Evolutionary conservation across 2,113 vertebrate genomes (phyloP), one percentile per base, ranked within the genome.

Genomic region (Gobiocypris rarus): DNA sequence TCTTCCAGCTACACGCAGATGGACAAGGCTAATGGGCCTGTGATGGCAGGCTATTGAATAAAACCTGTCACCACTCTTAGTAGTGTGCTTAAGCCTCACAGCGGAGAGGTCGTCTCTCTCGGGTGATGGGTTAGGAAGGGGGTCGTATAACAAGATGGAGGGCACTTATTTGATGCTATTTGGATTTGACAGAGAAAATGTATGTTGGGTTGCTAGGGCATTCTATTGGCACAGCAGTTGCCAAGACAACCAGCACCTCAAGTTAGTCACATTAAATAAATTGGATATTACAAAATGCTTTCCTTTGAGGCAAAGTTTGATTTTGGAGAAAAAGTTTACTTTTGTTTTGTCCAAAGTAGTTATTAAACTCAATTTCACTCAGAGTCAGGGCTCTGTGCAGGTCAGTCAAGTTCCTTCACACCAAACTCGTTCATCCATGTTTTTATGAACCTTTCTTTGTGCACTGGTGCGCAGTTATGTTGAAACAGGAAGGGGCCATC

Each of bases 1-100:
- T 80, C 77, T 80, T 50, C 26, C 43, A 48, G 59, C 2, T n/a
- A 80, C 41, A 80, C 59, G 59, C 59, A 80, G 79, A 81, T 70
- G 63, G 79, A 81, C 65, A 22, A 41, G 65, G 8, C 48, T 70
- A 81, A 81, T 81, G 79, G 63, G 48, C 13, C 65, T 41, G 79
- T 70, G 79, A 81, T 70, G 65, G 48, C 63, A 69, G 61, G 65
- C 26, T 17, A 56, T 41, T 17, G 17, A 80, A 81, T 56, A 70
- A 65, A 81, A 81, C 41, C 78, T 79, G 76, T 79, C 56, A 63
- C 14, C 38, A 15, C 6, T 24, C 38, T 52, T 48, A 69, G 26
- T 31, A 79, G 58, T 61, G 58, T 63, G 56, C 56, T 43, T 5
- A 22, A 38, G 38, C 56, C 76, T 24, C 63, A 26, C 17, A 48